Percentiles rank a stretch among this genome's conserved stretches.
phyloP scores from a whole-genome alignment of 2,797 vertebrate species.

The Labroides dimidiatus region DNA sequence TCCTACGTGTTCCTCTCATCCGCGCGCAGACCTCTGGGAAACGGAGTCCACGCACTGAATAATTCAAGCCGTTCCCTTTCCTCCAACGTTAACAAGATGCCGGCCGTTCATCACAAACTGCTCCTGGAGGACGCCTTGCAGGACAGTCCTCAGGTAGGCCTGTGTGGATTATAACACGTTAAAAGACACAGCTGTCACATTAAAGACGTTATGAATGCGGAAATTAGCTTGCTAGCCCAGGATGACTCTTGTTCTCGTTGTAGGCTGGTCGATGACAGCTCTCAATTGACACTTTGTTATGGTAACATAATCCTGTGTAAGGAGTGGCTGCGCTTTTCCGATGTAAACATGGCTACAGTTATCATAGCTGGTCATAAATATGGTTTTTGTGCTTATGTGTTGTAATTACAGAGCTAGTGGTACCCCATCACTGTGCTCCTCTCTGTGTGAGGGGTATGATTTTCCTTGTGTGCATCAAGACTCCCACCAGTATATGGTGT shows the following conservation, averaged over 20 bases:
- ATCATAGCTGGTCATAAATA: neutral
- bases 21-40: constrained; percentile 77
- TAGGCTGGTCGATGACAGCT: constrained; percentile 70
- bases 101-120: constrained; percentile 93
- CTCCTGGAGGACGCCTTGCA: constrained; percentile 95
- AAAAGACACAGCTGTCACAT: constrained; percentile 1
- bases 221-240: constrained; percentile 48
- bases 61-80: constrained; percentile 70
- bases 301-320: constrained; percentile 12
- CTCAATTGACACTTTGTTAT: constrained; percentile 37
- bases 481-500: neutral
- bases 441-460: neutral
- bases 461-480: neutral
- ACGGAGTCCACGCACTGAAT: constrained; percentile 73
- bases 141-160: constrained; percentile 96
- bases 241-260: constrained; percentile 28
- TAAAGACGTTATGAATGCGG: constrained; percentile 2
- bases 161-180: neutral
- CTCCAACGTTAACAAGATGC: constrained; percentile 86
- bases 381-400: neutral
- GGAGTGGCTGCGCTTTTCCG: neutral
- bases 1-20: constrained; percentile 60
- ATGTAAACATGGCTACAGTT: neutral
- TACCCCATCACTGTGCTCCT: constrained; percentile 8
- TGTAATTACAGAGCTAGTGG: constrained; percentile 17